A percentile compares a stretch with the other conserved stretches of the same genome.
Conservation (phyloP, 2,113 vertebrate genomes). For the Papio anubis region DNA sequence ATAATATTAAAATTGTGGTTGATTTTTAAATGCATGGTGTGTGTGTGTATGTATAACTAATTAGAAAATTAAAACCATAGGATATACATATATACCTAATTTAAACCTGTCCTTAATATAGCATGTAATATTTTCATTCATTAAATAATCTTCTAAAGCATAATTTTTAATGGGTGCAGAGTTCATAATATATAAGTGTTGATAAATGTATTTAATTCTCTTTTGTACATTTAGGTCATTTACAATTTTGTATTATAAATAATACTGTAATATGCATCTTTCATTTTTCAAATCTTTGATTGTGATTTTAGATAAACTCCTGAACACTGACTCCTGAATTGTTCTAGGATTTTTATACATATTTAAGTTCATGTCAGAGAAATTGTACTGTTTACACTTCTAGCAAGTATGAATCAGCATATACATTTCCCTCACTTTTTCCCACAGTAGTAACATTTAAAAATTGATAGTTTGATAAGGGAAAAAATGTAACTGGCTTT, state of each 20-base stretch:
- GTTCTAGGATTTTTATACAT: not conserved
- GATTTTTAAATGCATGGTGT: not conserved
- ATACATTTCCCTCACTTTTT: not conserved
- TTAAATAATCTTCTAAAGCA: not conserved
- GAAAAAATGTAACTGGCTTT: not conserved
- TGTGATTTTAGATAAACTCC: not conserved
- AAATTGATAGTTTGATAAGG: not conserved
- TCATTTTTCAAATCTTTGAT: not conserved
- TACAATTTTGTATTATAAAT: constrained; percentile 12
- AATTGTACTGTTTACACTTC: not conserved
- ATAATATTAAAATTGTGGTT: not conserved
- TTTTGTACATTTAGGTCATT: not conserved
- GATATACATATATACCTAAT: not conserved
- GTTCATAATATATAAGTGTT: not conserved
- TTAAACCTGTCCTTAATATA: not conserved
- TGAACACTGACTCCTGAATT: not conserved
- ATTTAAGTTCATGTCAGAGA: constrained; percentile 1
- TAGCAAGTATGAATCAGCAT: not conserved
- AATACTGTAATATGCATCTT: not conserved
- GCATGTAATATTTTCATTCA: not conserved
- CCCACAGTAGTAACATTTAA: not conserved
- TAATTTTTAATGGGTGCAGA: not conserved
- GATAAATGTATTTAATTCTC: not conserved
- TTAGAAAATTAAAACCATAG: not conserved
- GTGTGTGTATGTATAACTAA: not conserved